Base-by-base conservation (phyloP, 2,888 invertebrate genomes). In the Epiblema foenella region DNA sequence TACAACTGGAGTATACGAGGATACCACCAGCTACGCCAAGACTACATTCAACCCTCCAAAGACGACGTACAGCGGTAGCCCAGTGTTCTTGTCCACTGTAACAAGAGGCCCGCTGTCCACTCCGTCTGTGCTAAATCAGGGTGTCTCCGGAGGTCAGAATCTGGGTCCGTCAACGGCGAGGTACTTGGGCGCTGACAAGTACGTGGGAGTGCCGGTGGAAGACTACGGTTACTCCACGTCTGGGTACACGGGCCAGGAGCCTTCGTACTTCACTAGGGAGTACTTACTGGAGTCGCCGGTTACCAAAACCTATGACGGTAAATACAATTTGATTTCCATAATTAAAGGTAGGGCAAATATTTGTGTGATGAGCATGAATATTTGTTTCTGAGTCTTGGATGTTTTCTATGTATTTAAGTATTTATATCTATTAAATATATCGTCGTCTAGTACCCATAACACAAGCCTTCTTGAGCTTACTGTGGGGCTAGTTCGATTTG, bases 221-320 rank as follows among this genome's bases (percentile, higher is more conserved):
- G 86, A 86, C 65, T 84, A 81, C 66, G 84, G 81, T 24, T 88
- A 83, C 76, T 86, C 91, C 1, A 87, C 89, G 7, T 82, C 82
- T 64, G 85, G 84, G 10, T 88, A 88, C 75, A 78, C 85, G 58
- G 83, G 85, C 49, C 89, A 84, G 73, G 90, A 91, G 54, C 90
- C 93, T 11, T 81, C 89, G 42, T 87, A 87, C 77, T 92, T 89
- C 78, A 93, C 93, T 39, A 89, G 91, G 74, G 93, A 93, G 77
- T 93, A 93, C 77, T 83, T 93, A 33, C 76, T 93, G 78, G 93
- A 92, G 73, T 91, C 93, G 1, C 93, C 93, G 11, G 85, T 91
- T 11, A 93, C 93, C 18, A 93, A 90, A 73, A 88, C 89, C 39
- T 92, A 90, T 78, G 90, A 91, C 76, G 92, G 93, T 93, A 76